Conservation (phyloP, 2,888 invertebrate species). For the Catocala fraxini region DNA sequence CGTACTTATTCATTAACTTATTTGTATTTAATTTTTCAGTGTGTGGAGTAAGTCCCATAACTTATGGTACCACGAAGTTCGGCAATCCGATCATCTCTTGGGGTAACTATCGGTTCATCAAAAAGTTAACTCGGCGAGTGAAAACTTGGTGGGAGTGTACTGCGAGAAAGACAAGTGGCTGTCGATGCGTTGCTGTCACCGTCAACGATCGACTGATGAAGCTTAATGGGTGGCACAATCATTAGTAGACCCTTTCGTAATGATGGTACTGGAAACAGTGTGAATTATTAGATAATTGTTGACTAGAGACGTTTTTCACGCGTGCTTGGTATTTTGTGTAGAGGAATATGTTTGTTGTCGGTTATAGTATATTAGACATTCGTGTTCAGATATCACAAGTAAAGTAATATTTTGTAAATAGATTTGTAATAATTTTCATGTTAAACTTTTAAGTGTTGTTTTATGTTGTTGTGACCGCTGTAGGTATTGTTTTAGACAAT, state of each 20-base stretch:
- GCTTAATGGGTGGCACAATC: slow-evolving; percentile 78
- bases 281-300: too few relatives aligned
- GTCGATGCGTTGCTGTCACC: slow-evolving; percentile 76
- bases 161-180: slow-evolving; percentile 68
- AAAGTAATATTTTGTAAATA: too few relatives aligned
- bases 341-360: too few relatives aligned
- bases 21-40: slow-evolving; percentile 15
- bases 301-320: too few relatives aligned
- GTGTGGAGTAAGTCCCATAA: slow-evolving; percentile 48
- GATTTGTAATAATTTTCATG: too few relatives aligned
- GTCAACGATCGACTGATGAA: slow-evolving; percentile 71
- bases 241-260: slow-evolving; percentile 43
- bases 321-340: too few relatives aligned
- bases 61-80: slow-evolving; percentile 71
- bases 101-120: slow-evolving; percentile 78
- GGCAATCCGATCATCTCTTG: slow-evolving; percentile 77
- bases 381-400: too few relatives aligned
- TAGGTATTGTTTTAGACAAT: too few relatives aligned
- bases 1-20: neutral
- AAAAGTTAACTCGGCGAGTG: slow-evolving; percentile 68
- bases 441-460: too few relatives aligned
- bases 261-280: neutral
- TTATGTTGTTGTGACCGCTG: too few relatives aligned
- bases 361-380: too few relatives aligned
- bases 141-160: slow-evolving; percentile 83